Conservation (phyloP, 1,140 invertebrate genomes). For the Liolophura sinensis region DNA sequence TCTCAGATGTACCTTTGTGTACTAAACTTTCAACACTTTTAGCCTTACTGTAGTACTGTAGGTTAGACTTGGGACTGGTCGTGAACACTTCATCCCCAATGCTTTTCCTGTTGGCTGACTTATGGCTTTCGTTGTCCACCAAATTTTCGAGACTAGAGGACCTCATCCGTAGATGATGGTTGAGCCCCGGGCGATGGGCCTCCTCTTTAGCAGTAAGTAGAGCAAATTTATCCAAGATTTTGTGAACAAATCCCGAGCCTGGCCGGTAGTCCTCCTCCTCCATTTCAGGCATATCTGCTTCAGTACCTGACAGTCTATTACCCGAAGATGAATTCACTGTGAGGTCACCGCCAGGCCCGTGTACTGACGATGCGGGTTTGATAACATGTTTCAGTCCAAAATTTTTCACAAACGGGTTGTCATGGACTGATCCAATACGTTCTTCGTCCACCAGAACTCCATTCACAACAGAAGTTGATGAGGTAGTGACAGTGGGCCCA, state of each 20-base stretch:
- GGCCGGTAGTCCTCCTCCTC: constrained; percentile 44
- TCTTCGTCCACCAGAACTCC: constrained; percentile 10
- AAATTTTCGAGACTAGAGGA: constrained; percentile 50
- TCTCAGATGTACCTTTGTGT: background rate
- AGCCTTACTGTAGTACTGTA: background rate
- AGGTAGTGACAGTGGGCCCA: background rate
- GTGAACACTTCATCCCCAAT: no score
- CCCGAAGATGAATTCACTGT: background rate
- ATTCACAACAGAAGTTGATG: background rate
- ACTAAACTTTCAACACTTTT: constrained; percentile 3
- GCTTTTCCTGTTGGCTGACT: no score
- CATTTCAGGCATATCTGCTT: constrained; percentile 16
- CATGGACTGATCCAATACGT: constrained; percentile 20
- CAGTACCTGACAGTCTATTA: constrained; percentile 4
- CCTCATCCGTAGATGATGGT: constrained; percentile 23
- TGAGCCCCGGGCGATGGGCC: constrained; percentile 6
- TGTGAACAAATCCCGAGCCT: constrained; percentile 52
- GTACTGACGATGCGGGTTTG: constrained; percentile 1
- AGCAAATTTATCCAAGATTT: constrained; percentile 46
- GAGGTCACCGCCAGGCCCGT: constrained; percentile 2
- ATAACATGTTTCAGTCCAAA: constrained; percentile 11
- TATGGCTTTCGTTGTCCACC: constrained; percentile 7
- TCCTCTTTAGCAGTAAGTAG: constrained; percentile 31
- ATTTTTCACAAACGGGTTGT: constrained; percentile 28
- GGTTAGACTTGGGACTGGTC: no score